phyloP scores from a whole-genome alignment of 1,140 invertebrate genomes.

The Drosophila sturtevanti region DNA sequence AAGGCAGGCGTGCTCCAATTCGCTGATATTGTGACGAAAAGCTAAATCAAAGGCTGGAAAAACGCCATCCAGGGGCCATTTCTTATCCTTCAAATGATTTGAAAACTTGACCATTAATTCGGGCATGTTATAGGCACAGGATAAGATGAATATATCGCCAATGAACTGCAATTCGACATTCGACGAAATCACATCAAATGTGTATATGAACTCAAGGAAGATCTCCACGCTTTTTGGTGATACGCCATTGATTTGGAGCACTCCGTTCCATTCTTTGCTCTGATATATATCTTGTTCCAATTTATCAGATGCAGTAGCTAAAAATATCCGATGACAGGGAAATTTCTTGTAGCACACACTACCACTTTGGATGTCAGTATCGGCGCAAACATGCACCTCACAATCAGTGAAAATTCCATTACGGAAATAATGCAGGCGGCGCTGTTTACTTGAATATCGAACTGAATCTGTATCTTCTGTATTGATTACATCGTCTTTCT shows the following conservation, averaged over 20 bases:
- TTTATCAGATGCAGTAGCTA: constrained; percentile 58
- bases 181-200: constrained; percentile 37
- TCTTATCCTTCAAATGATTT: constrained; percentile 12
- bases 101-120: constrained; percentile 38
- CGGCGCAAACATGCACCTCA: constrained; percentile 39
- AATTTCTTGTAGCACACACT: constrained; percentile 56
- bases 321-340: constrained; percentile 49
- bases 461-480: neutral
- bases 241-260: constrained; percentile 55
- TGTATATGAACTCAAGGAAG: constrained; percentile 59
- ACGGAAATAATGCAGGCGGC: constrained; percentile 47
- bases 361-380: neutral
- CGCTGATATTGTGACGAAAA: constrained; percentile 47
- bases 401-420: constrained; percentile 48
- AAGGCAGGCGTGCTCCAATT: constrained; percentile 43
- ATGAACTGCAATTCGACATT: constrained; percentile 15
- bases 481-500: no score
- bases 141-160: constrained; percentile 46
- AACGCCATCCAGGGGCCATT: constrained; percentile 40
- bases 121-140: constrained; percentile 51
- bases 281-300: constrained; percentile 53
- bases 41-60: constrained; percentile 53
- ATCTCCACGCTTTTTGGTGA: constrained; percentile 58
- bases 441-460: constrained; percentile 9
- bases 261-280: constrained; percentile 51